Conservation (phyloP, 1,140 invertebrate genomes). For the Bombus cullumanus region DNA sequence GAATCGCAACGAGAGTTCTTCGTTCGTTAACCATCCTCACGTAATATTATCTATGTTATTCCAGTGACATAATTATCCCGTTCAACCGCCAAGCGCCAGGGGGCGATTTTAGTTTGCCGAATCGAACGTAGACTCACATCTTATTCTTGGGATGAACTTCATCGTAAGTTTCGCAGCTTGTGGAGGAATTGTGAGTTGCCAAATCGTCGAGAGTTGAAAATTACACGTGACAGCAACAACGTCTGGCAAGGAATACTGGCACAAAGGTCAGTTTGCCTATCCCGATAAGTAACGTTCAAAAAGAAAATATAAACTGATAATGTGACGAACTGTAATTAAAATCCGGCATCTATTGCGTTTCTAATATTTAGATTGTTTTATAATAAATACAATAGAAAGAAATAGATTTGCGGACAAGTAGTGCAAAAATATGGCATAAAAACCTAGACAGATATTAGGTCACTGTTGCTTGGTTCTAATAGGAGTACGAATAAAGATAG, state of each 20-base stretch:
- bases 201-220: constrained; percentile 46
- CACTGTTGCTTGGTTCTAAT: neutral
- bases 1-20: neutral
- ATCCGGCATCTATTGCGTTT: too few relatives aligned
- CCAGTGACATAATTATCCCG: constrained; percentile 33
- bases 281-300: neutral
- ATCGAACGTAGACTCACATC: neutral
- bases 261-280: constrained; percentile 15
- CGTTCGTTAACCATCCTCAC: constrained; percentile 12
- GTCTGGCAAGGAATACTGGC: constrained; percentile 17
- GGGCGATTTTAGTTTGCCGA: constrained; percentile 19
- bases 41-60: neutral
- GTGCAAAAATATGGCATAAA: too few relatives aligned
- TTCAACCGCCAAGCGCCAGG: neutral
- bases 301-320: neutral
- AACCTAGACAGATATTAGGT: too few relatives aligned
- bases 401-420: too few relatives aligned
- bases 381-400: too few relatives aligned
- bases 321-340: neutral
- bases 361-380: too few relatives aligned
- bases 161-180: constrained; percentile 1
- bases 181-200: neutral
- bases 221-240: constrained; percentile 52
- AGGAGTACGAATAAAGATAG: neutral
- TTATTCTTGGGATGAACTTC: constrained; percentile 17